Base-by-base conservation (phyloP, 2,888 invertebrate species). In the Leucophenga maculata region DNA sequence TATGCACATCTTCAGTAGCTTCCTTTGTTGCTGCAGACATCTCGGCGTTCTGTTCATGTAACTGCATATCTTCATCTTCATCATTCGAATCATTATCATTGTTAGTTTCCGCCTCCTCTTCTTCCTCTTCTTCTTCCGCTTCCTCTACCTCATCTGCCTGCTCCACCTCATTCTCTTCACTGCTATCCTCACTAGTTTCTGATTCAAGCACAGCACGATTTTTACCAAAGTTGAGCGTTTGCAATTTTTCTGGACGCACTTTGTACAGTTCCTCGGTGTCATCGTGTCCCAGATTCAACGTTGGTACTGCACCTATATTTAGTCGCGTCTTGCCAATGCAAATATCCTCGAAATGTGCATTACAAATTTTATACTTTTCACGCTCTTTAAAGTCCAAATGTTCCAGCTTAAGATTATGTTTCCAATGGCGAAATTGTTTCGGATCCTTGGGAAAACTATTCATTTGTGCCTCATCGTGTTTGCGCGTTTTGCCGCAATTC, bases 301-400 rank as follows among this genome's bases (percentile, higher is more conserved):
- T 86, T 1, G 86, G 86, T 65, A 86, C 75, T 22, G 86, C 80
- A 0, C 86, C 86, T 31, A 79, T 77, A 57, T 86, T 82, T 0
- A 86, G 67, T 0, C 86, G 78, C 1, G 81, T 79, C 65, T 86
- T 86, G 2, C 86, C 86, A 50, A 86, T 77, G 69, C 86, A 86
- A n/a, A 86, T 78, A 8, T 80, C 76, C 68, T 86, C 86, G n/a
- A 86, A 86, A 50, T 86, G 86, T 1, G 75, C 79, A 67, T 84
- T 86, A 72, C 86, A 86, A 20, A 86, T 86, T 73, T 86, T 86
- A 67, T 86, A 86, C 60, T 82, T 82, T 14, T 86, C 86, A 9
- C 86, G 82, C 32, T 86, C 85, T 48, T 77, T 80, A 46, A 86
- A 86, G 31, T 77, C 74, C 0, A 86, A 72, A 59, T 83, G 78